A percentile compares a stretch with the other conserved stretches of the same genome.
Evolutionary conservation across 2,888 invertebrate genomes (phyloP).

Genomic region (Agrilus biguttatus): DNA sequence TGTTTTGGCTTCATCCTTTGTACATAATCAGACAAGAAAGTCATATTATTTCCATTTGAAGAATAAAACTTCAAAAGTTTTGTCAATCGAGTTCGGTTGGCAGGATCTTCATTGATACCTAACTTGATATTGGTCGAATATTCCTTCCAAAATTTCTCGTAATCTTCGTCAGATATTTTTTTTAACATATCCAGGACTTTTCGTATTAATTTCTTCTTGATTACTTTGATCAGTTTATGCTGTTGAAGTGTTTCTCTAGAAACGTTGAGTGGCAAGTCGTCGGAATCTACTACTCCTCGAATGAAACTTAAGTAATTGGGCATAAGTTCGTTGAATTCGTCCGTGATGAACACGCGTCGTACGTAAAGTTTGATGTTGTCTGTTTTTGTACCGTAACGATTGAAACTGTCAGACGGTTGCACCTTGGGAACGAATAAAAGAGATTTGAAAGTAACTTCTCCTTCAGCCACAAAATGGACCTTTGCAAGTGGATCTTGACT

Average conservation of each 20-base stretch:
- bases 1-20: conserved; percentile 91
- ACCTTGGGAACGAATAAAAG: conserved; percentile 84
- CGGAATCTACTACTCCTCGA: conserved; percentile 94
- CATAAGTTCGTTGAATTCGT: conserved; percentile 99
- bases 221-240: conserved; percentile 96
- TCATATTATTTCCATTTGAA: conserved; percentile 53
- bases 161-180: conserved; percentile 81
- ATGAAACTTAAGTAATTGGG: conserved; percentile 94
- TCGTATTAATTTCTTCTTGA: conserved; percentile 95
- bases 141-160: conserved; percentile 95
- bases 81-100: conserved; percentile 88
- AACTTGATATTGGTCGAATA: conserved; percentile 77
- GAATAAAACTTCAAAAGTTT: conserved; percentile 87
- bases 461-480: conserved; percentile 95
- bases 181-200: conserved; percentile 97
- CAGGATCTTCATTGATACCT: conserved; percentile 95
- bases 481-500: conserved; percentile 66
- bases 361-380: conserved; percentile 97
- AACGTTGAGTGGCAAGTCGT: conserved; percentile 96
- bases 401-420: conserved; percentile 88
- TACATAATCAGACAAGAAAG: conserved; percentile 78
- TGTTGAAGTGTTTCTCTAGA: conserved; percentile 97
- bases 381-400: conserved; percentile 84
- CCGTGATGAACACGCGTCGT: conserved; percentile 96
- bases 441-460: conserved; percentile 97